phyloP scores from a whole-genome alignment of 30 jellyfish, hydroid and myxozoan species.

The Hydra vulgaris region DNA sequence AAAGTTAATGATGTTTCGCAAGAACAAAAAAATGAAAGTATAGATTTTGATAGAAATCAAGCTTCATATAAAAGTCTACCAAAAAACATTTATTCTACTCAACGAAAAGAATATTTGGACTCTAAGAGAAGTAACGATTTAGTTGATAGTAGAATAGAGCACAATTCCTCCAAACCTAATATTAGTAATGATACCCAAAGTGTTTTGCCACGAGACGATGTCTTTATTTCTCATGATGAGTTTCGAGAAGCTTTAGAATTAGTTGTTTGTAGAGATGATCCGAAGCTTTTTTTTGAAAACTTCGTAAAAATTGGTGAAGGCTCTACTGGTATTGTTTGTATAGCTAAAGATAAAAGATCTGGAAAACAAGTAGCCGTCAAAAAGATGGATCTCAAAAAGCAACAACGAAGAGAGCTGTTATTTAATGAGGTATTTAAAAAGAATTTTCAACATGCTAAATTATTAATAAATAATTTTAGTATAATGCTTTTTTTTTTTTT shows the following conservation, averaged over 20 bases:
- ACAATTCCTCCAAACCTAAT: background rate
- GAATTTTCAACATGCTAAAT: too few relatives aligned
- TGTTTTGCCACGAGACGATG: constrained; percentile 51
- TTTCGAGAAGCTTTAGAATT: constrained; percentile 72
- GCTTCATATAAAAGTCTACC: constrained; percentile 85
- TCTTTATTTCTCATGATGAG: constrained; percentile 79
- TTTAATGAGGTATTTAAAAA: constrained; percentile 84
- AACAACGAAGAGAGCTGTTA: constrained; percentile 78
- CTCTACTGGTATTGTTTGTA: constrained; percentile 91
- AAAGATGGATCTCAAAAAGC: constrained; percentile 83
- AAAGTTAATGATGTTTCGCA: background rate
- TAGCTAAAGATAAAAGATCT: constrained; percentile 83
- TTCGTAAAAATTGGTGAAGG: constrained; percentile 97
- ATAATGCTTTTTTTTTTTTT: too few relatives aligned
- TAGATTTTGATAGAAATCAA: constrained; percentile 43
- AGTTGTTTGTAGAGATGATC: constrained; percentile 78
- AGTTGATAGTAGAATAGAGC: constrained; percentile 1
- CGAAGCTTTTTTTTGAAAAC: constrained; percentile 73
- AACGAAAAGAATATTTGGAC: constrained; percentile 45
- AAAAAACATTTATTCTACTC: constrained; percentile 65
- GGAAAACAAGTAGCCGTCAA: constrained; percentile 90
- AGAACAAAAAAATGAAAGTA: background rate
- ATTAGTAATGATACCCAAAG: background rate
- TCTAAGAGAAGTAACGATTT: constrained; percentile 6
- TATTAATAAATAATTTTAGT: background rate